Conservation (phyloP, 2,888 invertebrate genomes). For the Euplexia lucipara region DNA sequence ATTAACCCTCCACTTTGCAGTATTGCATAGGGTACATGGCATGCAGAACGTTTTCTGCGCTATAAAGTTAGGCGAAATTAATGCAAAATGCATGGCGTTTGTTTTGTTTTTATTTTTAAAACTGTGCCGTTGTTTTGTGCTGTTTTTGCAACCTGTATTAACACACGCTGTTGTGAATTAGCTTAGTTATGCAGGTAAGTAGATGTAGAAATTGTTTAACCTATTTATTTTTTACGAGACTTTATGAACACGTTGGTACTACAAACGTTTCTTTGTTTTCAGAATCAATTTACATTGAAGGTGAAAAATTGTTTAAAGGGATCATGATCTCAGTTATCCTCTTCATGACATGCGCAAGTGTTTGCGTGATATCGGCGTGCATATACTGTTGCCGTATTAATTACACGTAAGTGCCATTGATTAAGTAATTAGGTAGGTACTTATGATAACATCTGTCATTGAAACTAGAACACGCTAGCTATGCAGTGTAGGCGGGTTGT, state of each 20-base stretch:
- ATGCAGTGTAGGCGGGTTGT: neutral
- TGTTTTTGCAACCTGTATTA: neutral
- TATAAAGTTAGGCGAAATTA: neutral
- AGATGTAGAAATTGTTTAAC: too few relatives aligned
- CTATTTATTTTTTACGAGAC: too few relatives aligned
- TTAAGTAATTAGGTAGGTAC: slow-evolving; percentile 2
- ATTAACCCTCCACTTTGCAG: neutral
- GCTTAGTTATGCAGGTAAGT: too few relatives aligned
- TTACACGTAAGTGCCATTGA: slow-evolving; percentile 73
- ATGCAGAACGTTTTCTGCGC: too few relatives aligned
- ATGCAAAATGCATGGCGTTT: neutral
- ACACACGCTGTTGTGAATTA: too few relatives aligned
- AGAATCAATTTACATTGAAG: slow-evolving; percentile 76
- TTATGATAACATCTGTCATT: neutral
- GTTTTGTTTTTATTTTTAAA: neutral
- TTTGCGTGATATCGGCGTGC: slow-evolving; percentile 76
- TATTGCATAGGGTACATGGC: neutral
- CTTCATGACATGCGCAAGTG: slow-evolving; percentile 74
- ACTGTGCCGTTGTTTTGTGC: neutral
- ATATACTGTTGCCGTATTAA: slow-evolving; percentile 82
- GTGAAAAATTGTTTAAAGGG: slow-evolving; percentile 76
- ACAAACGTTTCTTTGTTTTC: slow-evolving; percentile 64
- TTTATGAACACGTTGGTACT: neutral
- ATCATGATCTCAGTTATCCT: slow-evolving; percentile 76
- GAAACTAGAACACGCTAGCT: slow-evolving; percentile 1